Evolutionary conservation across 2,797 vertebrate genomes (phyloP).

Genomic region (Eulemur rubriventer): DNA sequence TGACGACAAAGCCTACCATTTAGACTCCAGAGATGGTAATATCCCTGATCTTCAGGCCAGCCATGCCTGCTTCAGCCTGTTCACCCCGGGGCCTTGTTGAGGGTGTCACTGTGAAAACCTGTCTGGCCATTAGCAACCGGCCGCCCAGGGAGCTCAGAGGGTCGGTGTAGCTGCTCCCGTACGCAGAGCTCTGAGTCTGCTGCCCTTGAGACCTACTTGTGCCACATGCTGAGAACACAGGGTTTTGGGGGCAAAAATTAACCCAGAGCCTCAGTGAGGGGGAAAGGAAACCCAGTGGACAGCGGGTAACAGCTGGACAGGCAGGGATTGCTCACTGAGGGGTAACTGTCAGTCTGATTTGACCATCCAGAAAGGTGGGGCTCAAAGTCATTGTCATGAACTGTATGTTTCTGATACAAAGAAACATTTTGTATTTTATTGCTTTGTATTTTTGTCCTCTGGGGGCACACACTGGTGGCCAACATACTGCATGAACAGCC

Average conservation of each 20-base stretch:
- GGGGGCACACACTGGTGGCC: neutral
- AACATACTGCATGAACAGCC: neutral
- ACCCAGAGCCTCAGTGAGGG: constrained; percentile 95
- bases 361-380: neutral
- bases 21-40: neutral
- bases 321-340: constrained; percentile 95
- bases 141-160: neutral
- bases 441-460: neutral
- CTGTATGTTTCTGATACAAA: neutral
- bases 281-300: constrained; percentile 93
- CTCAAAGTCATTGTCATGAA: neutral
- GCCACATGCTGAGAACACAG: neutral
- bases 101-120: neutral
- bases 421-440: neutral
- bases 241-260: constrained; percentile 18
- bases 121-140: neutral
- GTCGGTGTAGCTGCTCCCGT: neutral
- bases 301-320: constrained; percentile 94
- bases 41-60: neutral
- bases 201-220: neutral
- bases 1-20: neutral
- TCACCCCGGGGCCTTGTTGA: neutral
- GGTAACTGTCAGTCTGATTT: constrained; percentile 93
- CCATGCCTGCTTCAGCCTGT: neutral
- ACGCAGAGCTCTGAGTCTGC: neutral